These are phyloP conservation scores for Watersipora subatra DNA, from an alignment of 1,140 invertebrate species.

Conservation along the genomic window DNA sequence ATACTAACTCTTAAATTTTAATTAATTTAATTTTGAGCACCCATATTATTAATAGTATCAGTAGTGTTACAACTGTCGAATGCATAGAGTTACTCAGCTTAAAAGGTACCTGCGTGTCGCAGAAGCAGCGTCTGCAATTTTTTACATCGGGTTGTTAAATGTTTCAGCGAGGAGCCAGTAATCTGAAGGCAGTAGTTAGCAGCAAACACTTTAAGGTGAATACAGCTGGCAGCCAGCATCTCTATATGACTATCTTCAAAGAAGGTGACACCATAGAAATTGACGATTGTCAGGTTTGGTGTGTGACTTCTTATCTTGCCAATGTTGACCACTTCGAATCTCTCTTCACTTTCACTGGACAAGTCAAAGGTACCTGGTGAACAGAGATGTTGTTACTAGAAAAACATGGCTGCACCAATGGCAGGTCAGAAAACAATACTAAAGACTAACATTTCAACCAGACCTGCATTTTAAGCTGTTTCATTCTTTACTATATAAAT, in stretches of 20 bases:
- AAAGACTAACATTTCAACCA: neutral
- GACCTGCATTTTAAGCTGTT: no score
- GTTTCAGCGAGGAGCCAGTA: constrained; percentile 88
- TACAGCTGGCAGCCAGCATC: constrained; percentile 60
- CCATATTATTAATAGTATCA: no score
- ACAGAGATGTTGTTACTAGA: neutral
- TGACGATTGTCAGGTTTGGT: constrained; percentile 53
- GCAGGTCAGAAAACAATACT: no score
- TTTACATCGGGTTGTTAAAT: constrained; percentile 80
- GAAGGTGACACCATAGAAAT: constrained; percentile 79
- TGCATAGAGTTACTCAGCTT: no score
- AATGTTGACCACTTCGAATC: constrained; percentile 95
- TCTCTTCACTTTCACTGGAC: constrained; percentile 90
- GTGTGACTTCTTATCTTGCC: constrained; percentile 57
- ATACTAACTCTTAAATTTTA: no score
- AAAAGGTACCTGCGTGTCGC: constrained; percentile 91
- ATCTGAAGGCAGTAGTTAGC: constrained; percentile 94
- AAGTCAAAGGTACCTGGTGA: constrained; percentile 88
- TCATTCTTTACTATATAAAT: no score
- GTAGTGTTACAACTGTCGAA: no score
- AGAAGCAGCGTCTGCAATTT: constrained; percentile 80
- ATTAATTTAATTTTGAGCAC: no score
- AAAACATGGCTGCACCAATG: no score
- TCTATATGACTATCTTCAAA: constrained; percentile 98
- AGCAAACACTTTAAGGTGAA: constrained; percentile 84